Evolutionary conservation across 2,113 vertebrate genomes (phyloP), one percentile per base, ranked within the genome.

Genomic region (Brachirus orientalis): DNA sequence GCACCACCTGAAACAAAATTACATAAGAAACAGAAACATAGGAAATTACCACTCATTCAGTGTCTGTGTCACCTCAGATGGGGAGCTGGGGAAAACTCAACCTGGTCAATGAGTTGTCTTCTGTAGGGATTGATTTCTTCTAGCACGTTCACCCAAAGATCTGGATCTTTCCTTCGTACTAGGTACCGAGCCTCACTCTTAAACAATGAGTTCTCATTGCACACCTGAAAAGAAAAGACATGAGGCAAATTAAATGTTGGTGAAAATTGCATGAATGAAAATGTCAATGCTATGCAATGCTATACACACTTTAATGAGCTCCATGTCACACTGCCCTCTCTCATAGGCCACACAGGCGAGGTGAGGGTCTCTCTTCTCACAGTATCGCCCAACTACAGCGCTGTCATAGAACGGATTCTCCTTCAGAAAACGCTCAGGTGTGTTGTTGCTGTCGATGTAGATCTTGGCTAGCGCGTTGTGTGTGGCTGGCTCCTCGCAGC

Each of bases 401-500:
- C 96, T 97, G 89, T 97, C 94, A 1, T 97, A 97, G 86, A 93
- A 95, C 10, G 93, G 80, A 67, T 98, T 97, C 83, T 97, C 95
- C 46, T 95, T 94, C 72, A 98, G 90, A 84, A 98, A 98, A 22
- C 92, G 93, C 82, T 97, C 95, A 0, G 96, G 95, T 33, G 92
- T 95, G 85, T 94, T 96, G 87, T 96, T 97, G 89, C 95, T 96
- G 90, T 97, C 95, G 0, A 97, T 96, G 90, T 96, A 98, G 86
- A 97, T 97, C 88, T 98, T 97, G 36, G 96, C 96, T 56, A 98
- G 79, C 12, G 96, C 95, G 19, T 96, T 98, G 64, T 98, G 96
- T 22, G 94, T 96, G 0, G 96, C 95, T 3, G 96, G 95, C 84
- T 98, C 96, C 74, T 96, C 94, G 54, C 94, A 97, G 44, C 95